Evolutionary conservation across 2,888 invertebrate species (phyloP), one percentile per base, ranked within the genome.

Genomic region (Volucella bombylans): DNA sequence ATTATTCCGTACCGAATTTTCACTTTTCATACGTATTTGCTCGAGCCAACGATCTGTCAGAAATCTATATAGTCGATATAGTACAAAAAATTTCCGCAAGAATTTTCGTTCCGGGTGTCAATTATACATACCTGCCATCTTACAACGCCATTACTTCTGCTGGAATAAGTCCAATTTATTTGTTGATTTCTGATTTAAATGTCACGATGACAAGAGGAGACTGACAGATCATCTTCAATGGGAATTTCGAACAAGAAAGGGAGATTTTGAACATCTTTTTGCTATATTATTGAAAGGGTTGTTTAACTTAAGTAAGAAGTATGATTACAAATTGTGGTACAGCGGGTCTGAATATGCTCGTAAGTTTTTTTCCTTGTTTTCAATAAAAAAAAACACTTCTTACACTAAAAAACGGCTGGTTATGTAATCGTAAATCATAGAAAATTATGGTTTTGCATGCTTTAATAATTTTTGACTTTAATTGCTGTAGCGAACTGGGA

Each of bases 301-400:
- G 23, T 31, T 12, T 54, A 0, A 23, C 55, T 55, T 2, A 59
- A 62, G 3, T n/a, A 15, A 62, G 49, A 45, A 90, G 87, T 87
- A 90, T 90, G 90, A 88, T 90, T 77, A 87, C 89, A 67, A 89
- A 88, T 81, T 90, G 89, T 88, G 89, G 89, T 69, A 88, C 88
- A 39, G 90, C 87, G 79, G 87, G 90, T 57, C 67, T 90, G 57
- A 88, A 88, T 68, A 87, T 89, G 71, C 79, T 89, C 81, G 90
- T 90, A 88, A 89, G 90, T 87, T 47, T 14, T 49, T 31, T 31
- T 31, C 6, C 31, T 31, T 31, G 31, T 31, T 6, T n/a, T 1
- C 9, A 4, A 8, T 1, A 41, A 8, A 47, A 12, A 11, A 23
- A 12, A 10, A 1, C 9, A 14, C 3, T 10, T 18, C 47, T 61